Evolutionary conservation across 2,113 vertebrate genomes (phyloP).

Genomic region (Colius striatus): DNA sequence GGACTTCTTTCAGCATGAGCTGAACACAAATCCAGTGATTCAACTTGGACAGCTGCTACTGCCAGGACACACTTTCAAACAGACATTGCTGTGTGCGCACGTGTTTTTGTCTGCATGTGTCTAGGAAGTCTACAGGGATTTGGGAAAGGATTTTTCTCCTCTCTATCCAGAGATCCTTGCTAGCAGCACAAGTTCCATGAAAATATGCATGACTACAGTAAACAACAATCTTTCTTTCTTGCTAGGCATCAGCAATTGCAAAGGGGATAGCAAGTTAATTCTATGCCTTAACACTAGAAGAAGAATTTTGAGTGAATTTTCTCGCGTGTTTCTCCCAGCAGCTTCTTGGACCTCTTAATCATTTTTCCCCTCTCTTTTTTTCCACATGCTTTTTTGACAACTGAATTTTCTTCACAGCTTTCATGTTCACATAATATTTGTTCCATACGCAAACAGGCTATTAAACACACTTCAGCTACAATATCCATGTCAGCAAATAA

Average conservation of each 20-base stretch:
- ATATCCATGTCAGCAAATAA: neutral
- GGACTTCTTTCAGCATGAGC: constrained; percentile 26
- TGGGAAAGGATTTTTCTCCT: neutral
- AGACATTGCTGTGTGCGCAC: neutral
- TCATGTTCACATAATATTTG: accelerated
- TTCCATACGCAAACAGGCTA: neutral
- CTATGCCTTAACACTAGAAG: neutral
- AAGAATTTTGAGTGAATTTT: neutral
- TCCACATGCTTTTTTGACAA: neutral
- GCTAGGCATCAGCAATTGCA: neutral
- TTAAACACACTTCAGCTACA: neutral
- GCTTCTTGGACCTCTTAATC: neutral
- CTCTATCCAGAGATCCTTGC: neutral
- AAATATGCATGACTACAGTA: neutral
- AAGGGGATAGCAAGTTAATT: neutral
- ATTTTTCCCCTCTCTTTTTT: neutral
- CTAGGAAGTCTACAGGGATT: neutral
- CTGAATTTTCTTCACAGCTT: neutral
- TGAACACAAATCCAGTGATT: constrained; percentile 32
- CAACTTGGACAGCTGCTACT: constrained; percentile 36
- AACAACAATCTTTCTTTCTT: neutral
- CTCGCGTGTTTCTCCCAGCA: neutral
- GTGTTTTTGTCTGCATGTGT: constrained; percentile 13
- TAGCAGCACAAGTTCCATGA: neutral
- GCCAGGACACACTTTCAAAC: neutral